Evolutionary conservation across 2,113 vertebrate species (phyloP).

Genomic region (Sorex araneus): DNA sequence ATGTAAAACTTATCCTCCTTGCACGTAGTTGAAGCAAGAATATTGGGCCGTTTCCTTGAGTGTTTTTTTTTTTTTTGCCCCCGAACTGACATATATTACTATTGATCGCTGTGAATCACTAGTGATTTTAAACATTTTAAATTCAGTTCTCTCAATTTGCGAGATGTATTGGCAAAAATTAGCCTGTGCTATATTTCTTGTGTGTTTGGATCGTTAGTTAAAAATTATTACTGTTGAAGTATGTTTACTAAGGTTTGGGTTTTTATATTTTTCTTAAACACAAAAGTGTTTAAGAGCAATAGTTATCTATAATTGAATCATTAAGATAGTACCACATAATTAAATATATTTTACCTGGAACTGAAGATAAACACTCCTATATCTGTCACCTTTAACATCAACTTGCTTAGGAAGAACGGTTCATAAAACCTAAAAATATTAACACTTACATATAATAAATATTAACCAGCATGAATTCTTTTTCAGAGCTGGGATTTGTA

Average conservation of each 20-base stretch:
- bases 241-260: slow-evolving; percentile 54
- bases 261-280: slow-evolving; percentile 8
- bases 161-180: slow-evolving; percentile 68
- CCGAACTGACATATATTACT: slow-evolving; percentile 70
- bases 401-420: slow-evolving; percentile 71
- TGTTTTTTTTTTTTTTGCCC: slow-evolving; percentile 26
- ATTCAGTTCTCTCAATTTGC: slow-evolving; percentile 69
- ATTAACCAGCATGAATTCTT: slow-evolving; percentile 75
- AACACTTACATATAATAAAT: slow-evolving; percentile 72
- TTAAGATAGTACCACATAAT: slow-evolving; percentile 61
- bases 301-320: slow-evolving; percentile 56
- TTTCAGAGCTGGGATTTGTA: slow-evolving; percentile 61
- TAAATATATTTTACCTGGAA: not conserved
- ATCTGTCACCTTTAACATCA: slow-evolving; percentile 73
- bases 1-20: slow-evolving; percentile 89
- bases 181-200: slow-evolving; percentile 47
- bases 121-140: slow-evolving; percentile 73
- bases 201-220: slow-evolving; percentile 57
- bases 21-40: slow-evolving; percentile 88
- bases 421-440: slow-evolving; percentile 76
- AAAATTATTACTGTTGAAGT: slow-evolving; percentile 72
- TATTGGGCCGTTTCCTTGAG: slow-evolving; percentile 78
- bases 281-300: slow-evolving; percentile 39
- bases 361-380: slow-evolving; percentile 22
- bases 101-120: slow-evolving; percentile 64